Conservation (phyloP, 2,113 vertebrate species). For the Coptodon rendalli region DNA sequence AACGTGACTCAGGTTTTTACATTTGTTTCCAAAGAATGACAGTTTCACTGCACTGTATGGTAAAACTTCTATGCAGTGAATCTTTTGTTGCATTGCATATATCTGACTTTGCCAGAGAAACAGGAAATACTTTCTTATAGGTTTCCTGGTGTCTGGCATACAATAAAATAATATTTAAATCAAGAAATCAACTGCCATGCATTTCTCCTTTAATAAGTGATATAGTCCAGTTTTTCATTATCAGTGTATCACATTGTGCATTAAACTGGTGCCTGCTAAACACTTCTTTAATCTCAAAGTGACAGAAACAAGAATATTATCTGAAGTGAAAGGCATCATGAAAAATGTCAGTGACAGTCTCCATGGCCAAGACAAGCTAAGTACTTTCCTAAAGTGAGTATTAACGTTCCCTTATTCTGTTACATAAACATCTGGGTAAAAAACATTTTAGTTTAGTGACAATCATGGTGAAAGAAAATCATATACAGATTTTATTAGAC, state of each 20-base stretch:
- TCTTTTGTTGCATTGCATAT: not conserved
- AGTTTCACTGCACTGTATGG: not conserved
- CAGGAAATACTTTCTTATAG: not conserved
- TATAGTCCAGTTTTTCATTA: not conserved
- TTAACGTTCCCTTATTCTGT: not conserved
- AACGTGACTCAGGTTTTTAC: not conserved
- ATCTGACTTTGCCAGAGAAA: not conserved
- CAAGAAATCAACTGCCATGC: not conserved
- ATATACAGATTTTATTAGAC: not conserved
- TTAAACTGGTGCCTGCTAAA: too few relatives aligned
- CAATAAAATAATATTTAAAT: not conserved
- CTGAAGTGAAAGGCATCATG: not conserved
- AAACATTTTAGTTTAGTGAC: not conserved
- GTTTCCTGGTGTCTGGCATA: not conserved
- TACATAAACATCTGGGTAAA: not conserved
- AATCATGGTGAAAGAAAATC: not conserved
- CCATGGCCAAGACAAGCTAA: not conserved
- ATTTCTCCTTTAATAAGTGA: not conserved
- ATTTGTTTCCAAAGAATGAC: not conserved
- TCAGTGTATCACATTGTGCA: too few relatives aligned
- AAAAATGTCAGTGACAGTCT: accelerated
- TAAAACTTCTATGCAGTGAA: not conserved
- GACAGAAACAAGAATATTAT: too few relatives aligned
- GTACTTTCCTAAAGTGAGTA: not conserved
- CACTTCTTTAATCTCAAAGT: too few relatives aligned